These are phyloP conservation scores for Ageneiosus marmoratus DNA, from an alignment of 2,113 vertebrate genomes.

Conservation along the genomic window DNA sequence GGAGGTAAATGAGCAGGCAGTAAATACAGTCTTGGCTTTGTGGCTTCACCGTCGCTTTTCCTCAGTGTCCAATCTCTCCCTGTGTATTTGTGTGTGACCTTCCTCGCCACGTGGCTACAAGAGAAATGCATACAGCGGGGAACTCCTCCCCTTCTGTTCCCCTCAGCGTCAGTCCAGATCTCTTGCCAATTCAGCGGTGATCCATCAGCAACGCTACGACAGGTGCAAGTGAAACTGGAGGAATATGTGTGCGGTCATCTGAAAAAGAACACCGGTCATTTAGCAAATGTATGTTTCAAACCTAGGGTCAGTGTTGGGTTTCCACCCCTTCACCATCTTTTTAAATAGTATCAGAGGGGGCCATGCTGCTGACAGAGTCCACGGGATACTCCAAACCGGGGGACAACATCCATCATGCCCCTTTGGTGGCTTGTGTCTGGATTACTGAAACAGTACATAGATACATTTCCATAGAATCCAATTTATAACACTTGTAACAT, in stretches of 20 bases:
- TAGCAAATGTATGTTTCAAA: conserved; percentile 53
- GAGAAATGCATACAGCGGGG: conserved; percentile 33
- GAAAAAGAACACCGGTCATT: conserved; percentile 59
- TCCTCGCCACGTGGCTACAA: conserved; percentile 23
- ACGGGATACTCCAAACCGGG: conserved; percentile 4
- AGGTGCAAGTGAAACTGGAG: conserved; percentile 62
- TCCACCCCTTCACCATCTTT: conserved; percentile 52
- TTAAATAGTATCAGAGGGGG: conserved; percentile 47
- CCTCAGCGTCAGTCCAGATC: conserved; percentile 2
- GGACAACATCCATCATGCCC: not conserved
- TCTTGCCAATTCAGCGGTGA: conserved; percentile 26
- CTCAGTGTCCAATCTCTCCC: conserved; percentile 13
- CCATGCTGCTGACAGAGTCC: not conserved
- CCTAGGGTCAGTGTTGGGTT: conserved; percentile 44
- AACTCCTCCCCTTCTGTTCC: not conserved
- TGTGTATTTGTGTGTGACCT: conserved; percentile 30
- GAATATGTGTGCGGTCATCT: conserved; percentile 50
- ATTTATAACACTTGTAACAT: not conserved
- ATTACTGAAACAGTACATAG: not conserved
- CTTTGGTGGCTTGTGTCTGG: not conserved
- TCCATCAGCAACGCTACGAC: conserved; percentile 57
- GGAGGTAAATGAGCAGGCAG: conserved; percentile 57
- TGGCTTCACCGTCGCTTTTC: conserved; percentile 29
- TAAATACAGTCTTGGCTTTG: conserved; percentile 34
- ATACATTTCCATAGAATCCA: not conserved